Evolutionary conservation across 2,888 invertebrate species (phyloP).

Genomic region (Papilio demoleus): DNA sequence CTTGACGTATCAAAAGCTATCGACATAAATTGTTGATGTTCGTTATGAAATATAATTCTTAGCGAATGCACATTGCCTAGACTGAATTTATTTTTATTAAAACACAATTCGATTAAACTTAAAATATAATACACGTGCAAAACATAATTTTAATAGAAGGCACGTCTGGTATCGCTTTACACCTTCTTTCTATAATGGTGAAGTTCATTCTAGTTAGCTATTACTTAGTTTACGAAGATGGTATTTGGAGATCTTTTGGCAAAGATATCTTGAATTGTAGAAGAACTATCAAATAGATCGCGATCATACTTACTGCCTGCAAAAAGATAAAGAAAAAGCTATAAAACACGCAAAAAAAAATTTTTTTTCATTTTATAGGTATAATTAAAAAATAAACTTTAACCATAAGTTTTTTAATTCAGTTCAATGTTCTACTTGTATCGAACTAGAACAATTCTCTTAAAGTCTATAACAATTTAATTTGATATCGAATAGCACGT

Average conservation of each 20-base stretch:
- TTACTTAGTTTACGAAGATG: background rate
- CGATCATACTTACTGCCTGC: constrained; percentile 86
- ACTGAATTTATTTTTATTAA: too few relatives aligned
- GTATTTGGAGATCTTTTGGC: constrained; percentile 63
- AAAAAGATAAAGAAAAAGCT: constrained; percentile 49
- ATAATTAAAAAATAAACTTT: too few relatives aligned
- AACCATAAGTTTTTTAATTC: too few relatives aligned
- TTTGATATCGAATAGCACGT: constrained; percentile 19
- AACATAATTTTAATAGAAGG: background rate
- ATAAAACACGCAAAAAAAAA: background rate
- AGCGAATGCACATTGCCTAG: too few relatives aligned
- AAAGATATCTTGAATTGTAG: constrained; percentile 86
- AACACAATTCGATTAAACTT: too few relatives aligned
- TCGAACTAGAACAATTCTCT: background rate
- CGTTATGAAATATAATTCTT: too few relatives aligned
- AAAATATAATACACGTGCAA: background rate
- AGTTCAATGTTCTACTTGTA: background rate
- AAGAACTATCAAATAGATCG: constrained; percentile 86
- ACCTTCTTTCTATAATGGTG: too few relatives aligned
- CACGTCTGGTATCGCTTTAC: background rate
- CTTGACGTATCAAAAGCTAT: too few relatives aligned
- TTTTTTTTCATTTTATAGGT: too few relatives aligned
- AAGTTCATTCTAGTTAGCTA: background rate
- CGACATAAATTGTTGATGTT: too few relatives aligned
- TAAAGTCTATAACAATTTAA: constrained; percentile 18